Percentiles rank a stretch among this genome's conserved stretches.
Evolutionary conservation across 2,797 vertebrate species (phyloP).

Genomic region (Chanos chanos): DNA sequence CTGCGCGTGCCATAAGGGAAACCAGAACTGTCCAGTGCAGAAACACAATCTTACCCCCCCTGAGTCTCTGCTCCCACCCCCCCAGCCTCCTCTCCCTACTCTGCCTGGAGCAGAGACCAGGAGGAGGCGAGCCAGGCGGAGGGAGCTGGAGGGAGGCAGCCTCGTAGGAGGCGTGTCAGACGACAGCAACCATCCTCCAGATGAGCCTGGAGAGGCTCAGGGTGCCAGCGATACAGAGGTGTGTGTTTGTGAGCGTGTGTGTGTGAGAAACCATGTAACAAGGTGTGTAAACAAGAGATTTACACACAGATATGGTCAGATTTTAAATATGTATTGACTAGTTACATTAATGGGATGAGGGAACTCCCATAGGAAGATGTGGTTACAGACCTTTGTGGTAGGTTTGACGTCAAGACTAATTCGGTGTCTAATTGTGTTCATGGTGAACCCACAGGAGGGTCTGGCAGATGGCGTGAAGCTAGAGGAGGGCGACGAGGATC

Average conservation of each 20-base stretch:
- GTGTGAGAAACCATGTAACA: no score
- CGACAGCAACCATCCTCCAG: constrained; percentile 73
- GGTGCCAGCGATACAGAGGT: constrained; percentile 84
- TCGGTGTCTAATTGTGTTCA: neutral
- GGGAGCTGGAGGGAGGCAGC: constrained; percentile 79
- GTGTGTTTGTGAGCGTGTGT: constrained; percentile 4
- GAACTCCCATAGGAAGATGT: no score
- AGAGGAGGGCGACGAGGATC: constrained; percentile 80
- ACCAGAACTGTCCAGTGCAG: constrained; percentile 96
- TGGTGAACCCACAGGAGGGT: constrained; percentile 59
- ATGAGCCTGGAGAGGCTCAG: constrained; percentile 74
- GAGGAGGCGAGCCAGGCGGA: constrained; percentile 86
- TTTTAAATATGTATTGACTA: no score
- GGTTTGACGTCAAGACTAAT: neutral
- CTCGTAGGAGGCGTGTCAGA: constrained; percentile 62
- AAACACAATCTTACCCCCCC: constrained; percentile 88
- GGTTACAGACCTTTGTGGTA: neutral
- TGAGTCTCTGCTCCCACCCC: constrained; percentile 76
- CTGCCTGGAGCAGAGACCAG: constrained; percentile 88
- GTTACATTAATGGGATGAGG: no score
- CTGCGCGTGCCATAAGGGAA: constrained; percentile 97
- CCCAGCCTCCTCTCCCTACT: constrained; percentile 71
- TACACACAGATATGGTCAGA: no score
- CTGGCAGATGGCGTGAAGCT: constrained; percentile 78
- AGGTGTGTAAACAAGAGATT: neutral